Percentiles rank a stretch among this genome's conserved stretches.
phyloP scores from a whole-genome alignment of 1,140 invertebrate species.

The Drosophila quadrilineata region DNA sequence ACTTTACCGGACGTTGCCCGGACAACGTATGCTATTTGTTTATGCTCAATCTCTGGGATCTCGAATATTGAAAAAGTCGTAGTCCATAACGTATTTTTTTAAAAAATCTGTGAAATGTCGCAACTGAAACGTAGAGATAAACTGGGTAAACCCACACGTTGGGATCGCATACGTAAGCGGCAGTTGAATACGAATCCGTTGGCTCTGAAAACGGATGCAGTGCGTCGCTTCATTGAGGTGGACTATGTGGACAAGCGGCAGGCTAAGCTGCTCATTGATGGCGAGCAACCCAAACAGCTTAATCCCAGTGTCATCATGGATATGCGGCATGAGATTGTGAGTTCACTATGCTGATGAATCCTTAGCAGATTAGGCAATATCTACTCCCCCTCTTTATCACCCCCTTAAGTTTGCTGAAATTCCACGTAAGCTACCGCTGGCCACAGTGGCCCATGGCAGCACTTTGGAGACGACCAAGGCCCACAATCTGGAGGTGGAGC shows the following conservation, averaged over 20 bases:
- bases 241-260: conserved; percentile 62
- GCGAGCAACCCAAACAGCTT: conserved; percentile 46
- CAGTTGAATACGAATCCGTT: conserved; percentile 44
- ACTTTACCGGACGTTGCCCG: too few relatives aligned
- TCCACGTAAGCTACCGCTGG: conserved; percentile 56
- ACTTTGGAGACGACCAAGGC: conserved; percentile 51
- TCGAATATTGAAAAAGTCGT: not conserved
- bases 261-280: conserved; percentile 54
- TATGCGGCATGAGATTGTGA: conserved; percentile 76
- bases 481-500: conserved; percentile 70
- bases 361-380: not conserved
- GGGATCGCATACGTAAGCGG: conserved; percentile 78
- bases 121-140: conserved; percentile 69
- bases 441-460: conserved; percentile 56
- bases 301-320: conserved; percentile 77
- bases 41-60: conserved; percentile 26
- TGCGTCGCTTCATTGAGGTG: conserved; percentile 66
- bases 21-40: conserved; percentile 49
- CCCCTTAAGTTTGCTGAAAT: conserved; percentile 57
- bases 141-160: conserved; percentile 61
- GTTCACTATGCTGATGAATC: not conserved
- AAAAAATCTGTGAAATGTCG: conserved; percentile 33
- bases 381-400: not conserved
- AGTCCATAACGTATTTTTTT: not conserved
- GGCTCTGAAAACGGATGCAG: conserved; percentile 63